Conservation (phyloP, 1,140 invertebrate genomes). For the Drusus annulatus region DNA sequence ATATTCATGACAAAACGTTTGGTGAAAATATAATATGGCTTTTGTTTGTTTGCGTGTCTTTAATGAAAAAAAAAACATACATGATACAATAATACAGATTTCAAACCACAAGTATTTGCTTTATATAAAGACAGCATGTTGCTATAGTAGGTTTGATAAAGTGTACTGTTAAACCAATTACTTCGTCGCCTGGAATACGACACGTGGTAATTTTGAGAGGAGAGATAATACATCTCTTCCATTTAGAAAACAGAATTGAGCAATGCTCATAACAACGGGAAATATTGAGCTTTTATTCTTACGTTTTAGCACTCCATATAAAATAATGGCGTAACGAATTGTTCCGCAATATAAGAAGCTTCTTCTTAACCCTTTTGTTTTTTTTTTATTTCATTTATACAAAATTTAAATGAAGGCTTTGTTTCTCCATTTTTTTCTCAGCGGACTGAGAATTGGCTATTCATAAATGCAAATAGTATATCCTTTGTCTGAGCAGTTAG, state of each 20-base stretch:
- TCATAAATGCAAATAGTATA: background rate
- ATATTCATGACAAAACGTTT: no score
- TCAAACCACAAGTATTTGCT: no score
- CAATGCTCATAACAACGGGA: slow-evolving; percentile 12
- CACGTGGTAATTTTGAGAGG: slow-evolving; percentile 18
- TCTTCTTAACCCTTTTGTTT: background rate
- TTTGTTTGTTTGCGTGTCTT: no score
- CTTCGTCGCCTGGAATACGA: background rate
- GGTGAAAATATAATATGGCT: no score
- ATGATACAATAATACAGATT: no score
- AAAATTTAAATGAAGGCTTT: background rate
- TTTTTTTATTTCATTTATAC: background rate
- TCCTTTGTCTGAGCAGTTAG: background rate
- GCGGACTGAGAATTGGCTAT: background rate
- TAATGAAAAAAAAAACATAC: no score
- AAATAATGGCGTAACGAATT: background rate
- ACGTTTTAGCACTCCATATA: slow-evolving; percentile 21
- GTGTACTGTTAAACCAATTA: no score
- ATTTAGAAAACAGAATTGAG: slow-evolving; percentile 27
- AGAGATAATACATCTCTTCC: slow-evolving; percentile 23
- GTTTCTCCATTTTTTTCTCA: background rate
- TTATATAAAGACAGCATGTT: no score
- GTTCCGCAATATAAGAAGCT: background rate
- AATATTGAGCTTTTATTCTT: slow-evolving; percentile 5
- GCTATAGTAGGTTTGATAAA: no score